These are phyloP conservation scores for Rhinolophus ferrumequinum DNA, from an alignment of 2,113 vertebrate genomes.

Conservation along the genomic window DNA sequence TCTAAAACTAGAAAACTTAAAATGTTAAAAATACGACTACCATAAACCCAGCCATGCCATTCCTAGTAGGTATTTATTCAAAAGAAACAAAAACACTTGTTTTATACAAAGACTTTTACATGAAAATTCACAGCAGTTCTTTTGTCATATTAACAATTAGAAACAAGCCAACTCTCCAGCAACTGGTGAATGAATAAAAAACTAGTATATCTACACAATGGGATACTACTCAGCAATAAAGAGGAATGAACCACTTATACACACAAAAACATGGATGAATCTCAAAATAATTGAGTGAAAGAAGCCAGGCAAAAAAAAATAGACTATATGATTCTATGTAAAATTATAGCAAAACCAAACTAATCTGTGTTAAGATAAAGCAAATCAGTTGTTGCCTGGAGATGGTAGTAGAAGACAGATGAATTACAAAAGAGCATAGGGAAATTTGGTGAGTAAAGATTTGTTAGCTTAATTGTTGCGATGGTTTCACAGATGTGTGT, in stretches of 20 bases:
- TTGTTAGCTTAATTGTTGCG: background rate
- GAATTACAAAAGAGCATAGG: background rate
- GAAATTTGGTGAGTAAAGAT: background rate
- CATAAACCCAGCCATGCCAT: background rate
- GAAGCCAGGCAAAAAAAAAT: background rate
- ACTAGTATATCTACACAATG: background rate
- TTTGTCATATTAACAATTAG: background rate
- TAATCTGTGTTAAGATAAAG: background rate
- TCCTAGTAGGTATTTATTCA: background rate
- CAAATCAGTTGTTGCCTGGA: background rate
- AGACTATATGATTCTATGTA: background rate
- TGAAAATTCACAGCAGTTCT: background rate
- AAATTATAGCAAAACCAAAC: slow-evolving; percentile 8
- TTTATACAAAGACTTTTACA: background rate
- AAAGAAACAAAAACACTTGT: slow-evolving; percentile 33
- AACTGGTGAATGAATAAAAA: background rate
- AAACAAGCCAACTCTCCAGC: slow-evolving; percentile 8
- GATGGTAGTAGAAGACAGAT: background rate
- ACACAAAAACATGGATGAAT: background rate
- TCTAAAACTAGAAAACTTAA: background rate
- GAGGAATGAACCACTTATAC: background rate
- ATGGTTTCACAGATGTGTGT: background rate
- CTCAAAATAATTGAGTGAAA: slow-evolving; percentile 29
- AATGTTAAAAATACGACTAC: background rate
- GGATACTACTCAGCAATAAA: background rate